A percentile compares a stretch with the other conserved stretches of the same genome.
These are phyloP conservation scores for Sphenopsis melanotis DNA, from an alignment of 2,797 vertebrate species.

Conservation along the genomic window DNA sequence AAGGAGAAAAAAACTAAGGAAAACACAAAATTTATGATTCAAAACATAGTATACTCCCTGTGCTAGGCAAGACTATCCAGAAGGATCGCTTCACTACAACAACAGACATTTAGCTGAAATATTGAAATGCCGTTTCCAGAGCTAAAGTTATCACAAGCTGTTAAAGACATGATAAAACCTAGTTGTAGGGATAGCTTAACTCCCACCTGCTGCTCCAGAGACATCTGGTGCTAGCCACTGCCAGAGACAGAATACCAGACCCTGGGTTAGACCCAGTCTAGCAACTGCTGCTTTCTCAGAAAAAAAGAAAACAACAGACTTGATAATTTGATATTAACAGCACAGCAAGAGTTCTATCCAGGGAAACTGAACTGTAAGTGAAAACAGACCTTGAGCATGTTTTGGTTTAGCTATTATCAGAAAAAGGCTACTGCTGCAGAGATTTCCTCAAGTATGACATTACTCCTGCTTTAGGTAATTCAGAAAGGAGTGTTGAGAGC, in stretches of 20 bases:
- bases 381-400: neutral
- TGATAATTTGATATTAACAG: neutral
- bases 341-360: neutral
- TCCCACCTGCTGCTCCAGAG: constrained; percentile 2
- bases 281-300: neutral
- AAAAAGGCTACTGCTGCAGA: neutral
- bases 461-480: neutral
- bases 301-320: neutral
- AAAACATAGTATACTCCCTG: neutral
- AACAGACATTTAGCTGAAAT: neutral
- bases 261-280: neutral
- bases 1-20: fast-evolving
- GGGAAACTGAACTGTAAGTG: neutral
- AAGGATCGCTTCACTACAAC: neutral
- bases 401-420: neutral
- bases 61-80: neutral
- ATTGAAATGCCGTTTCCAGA: neutral
- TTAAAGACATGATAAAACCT: neutral
- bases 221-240: neutral
- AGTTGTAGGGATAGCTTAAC: neutral
- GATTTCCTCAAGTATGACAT: neutral
- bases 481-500: neutral
- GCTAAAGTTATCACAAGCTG: neutral
- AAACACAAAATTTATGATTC: neutral
- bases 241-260: neutral